phyloP scores from a whole-genome alignment of 2,888 invertebrate genomes.

The Lepidocyrtoides sp. region DNA sequence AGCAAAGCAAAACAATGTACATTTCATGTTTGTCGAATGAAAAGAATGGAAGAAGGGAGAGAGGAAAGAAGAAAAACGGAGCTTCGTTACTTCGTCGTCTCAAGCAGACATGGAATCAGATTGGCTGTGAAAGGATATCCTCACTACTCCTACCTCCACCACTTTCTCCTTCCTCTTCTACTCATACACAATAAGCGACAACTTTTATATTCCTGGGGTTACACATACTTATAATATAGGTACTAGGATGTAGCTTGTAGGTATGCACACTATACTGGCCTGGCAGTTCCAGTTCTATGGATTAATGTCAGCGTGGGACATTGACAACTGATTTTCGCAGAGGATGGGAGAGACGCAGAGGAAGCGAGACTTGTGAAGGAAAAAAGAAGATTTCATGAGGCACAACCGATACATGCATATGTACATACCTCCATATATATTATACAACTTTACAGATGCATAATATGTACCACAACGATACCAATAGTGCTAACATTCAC shows the following conservation, averaged over 20 bases:
- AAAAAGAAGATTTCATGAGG: constrained; percentile 52
- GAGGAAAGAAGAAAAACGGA: constrained; percentile 41
- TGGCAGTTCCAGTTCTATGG: constrained; percentile 63
- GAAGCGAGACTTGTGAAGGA: constrained; percentile 53
- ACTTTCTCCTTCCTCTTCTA: not conserved
- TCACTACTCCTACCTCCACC: constrained; percentile 32
- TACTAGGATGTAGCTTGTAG: no score
- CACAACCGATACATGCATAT: not conserved
- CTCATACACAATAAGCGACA: constrained; percentile 1
- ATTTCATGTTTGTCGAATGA: constrained; percentile 36
- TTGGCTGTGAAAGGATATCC: constrained; percentile 74
- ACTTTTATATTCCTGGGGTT: not conserved
- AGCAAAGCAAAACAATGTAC: constrained; percentile 53
- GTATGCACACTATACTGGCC: no score
- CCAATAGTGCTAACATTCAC: constrained; percentile 13
- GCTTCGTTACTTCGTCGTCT: constrained; percentile 49
- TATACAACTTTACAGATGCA: not conserved
- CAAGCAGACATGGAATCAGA: constrained; percentile 62
- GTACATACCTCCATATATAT: not conserved
- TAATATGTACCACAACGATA: constrained; percentile 4
- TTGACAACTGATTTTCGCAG: constrained; percentile 78
- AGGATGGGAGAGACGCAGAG: constrained; percentile 42
- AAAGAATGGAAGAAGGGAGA: constrained; percentile 30
- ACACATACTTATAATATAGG: no score
- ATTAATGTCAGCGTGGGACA: constrained; percentile 81